phyloP scores from a whole-genome alignment of 2,797 vertebrate genomes.

The Brachyalestes nurse region DNA sequence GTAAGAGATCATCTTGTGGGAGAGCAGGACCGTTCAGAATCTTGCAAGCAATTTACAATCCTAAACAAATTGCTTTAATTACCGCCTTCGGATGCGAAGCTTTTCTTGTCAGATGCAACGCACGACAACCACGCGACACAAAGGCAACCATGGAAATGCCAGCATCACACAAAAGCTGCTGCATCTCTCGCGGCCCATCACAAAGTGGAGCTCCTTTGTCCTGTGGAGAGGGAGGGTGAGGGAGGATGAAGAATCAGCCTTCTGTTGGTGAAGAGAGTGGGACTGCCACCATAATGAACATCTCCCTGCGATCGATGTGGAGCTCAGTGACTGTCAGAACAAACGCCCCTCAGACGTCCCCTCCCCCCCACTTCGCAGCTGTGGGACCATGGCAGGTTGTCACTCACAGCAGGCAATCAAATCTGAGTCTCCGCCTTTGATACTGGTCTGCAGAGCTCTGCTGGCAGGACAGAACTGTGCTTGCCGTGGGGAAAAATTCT shows the following conservation, averaged over 20 bases:
- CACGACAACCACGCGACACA: slow-evolving; percentile 13
- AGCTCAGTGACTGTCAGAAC: slow-evolving; percentile 9
- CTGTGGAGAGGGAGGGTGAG: slow-evolving; percentile 12
- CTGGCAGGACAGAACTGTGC: neutral
- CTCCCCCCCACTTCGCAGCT: slow-evolving; percentile 4
- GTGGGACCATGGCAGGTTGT: slow-evolving; percentile 11
- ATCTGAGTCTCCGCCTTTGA: neutral
- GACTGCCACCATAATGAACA: slow-evolving; percentile 47
- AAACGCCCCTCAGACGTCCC: slow-evolving; percentile 18
- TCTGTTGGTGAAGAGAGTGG: slow-evolving; percentile 31
- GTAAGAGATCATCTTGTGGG: neutral
- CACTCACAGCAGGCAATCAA: slow-evolving; percentile 25
- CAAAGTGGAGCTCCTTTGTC: slow-evolving; percentile 6
- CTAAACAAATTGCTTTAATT: slow-evolving; percentile 48
- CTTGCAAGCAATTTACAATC: slow-evolving; percentile 30
- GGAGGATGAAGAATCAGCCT: slow-evolving; percentile 38
- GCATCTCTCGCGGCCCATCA: neutral
- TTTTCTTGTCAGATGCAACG: slow-evolving; percentile 15
- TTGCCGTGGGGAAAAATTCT: too few species aligned
- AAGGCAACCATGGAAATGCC: slow-evolving; percentile 22
- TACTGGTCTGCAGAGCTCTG: neutral
- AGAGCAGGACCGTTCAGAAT: neutral
- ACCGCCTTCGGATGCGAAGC: neutral
- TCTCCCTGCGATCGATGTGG: slow-evolving; percentile 33
- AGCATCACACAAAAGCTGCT: slow-evolving; percentile 17